A percentile compares a stretch with the other conserved stretches of the same genome.
Conservation (phyloP, 1,140 invertebrate species). For the Rhynchophorus ferrugineus region DNA sequence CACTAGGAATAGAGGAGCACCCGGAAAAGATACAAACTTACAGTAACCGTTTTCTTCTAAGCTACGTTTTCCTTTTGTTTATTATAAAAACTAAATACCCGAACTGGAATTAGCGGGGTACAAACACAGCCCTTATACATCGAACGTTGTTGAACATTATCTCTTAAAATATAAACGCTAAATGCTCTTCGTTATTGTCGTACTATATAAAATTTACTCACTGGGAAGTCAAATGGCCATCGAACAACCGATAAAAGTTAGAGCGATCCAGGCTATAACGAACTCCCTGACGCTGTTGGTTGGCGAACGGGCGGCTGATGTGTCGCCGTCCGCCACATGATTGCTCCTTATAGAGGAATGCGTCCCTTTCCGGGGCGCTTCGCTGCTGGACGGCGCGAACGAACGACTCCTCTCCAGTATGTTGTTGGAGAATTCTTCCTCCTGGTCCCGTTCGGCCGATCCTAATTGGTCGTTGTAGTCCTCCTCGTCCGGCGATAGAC, state of each 20-base stretch:
- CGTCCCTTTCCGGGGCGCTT: conserved; percentile 9
- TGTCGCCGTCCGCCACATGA: conserved; percentile 26
- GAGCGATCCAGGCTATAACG: conserved; percentile 7
- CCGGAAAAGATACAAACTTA: too few species aligned
- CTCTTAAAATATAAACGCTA: neutral
- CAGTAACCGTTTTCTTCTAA: too few species aligned
- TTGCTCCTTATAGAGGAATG: conserved; percentile 23
- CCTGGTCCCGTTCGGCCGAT: conserved; percentile 39
- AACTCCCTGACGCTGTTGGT: neutral
- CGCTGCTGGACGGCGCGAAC: conserved; percentile 17
- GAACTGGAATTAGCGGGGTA: neutral
- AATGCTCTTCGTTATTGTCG: conserved; percentile 9
- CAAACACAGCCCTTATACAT: conserved; percentile 6
- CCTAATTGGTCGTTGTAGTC: conserved; percentile 40
- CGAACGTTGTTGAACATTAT: neutral
- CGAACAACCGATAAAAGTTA: neutral
- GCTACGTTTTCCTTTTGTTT: too few species aligned
- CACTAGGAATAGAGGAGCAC: too few species aligned
- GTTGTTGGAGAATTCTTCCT: conserved; percentile 33
- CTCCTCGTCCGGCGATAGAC: conserved; percentile 33
- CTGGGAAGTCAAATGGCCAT: neutral
- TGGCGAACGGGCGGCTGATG: conserved; percentile 3
- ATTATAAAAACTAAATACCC: conserved; percentile 5
- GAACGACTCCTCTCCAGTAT: conserved; percentile 23
- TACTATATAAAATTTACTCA: conserved; percentile 6